phyloP scores from a whole-genome alignment of 2,888 invertebrate genomes.

The Eupithecia subumbrata region DNA sequence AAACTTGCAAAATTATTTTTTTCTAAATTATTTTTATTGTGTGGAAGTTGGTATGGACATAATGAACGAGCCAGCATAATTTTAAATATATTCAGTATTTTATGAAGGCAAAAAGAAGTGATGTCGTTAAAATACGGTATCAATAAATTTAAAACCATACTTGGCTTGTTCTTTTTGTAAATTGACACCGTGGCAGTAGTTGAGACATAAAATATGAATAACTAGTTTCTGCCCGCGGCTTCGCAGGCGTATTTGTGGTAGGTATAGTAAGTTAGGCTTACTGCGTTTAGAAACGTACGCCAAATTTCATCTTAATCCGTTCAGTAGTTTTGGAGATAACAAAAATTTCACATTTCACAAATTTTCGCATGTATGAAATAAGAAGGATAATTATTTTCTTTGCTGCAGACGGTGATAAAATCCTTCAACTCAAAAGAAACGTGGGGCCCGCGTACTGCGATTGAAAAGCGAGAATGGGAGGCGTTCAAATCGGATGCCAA shows the following conservation, averaged over 20 bases:
- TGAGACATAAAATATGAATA: too few relatives aligned
- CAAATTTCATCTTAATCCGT: too few relatives aligned
- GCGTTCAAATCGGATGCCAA: constrained; percentile 79
- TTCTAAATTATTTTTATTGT: background rate
- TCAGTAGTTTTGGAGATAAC: too few relatives aligned
- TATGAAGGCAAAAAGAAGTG: background rate
- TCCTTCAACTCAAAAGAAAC: constrained; percentile 73
- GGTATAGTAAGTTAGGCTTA: too few relatives aligned
- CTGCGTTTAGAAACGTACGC: too few relatives aligned
- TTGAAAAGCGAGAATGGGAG: constrained; percentile 81
- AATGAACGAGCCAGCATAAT: background rate
- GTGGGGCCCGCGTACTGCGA: constrained; percentile 86
- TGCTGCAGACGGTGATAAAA: constrained; percentile 68
- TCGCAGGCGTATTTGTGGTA: too few relatives aligned
- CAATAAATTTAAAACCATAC: background rate
- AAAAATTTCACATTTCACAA: too few relatives aligned
- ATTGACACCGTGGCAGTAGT: too few relatives aligned
- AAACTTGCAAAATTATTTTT: background rate
- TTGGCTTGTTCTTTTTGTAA: too few relatives aligned
- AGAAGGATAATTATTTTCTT: background rate
- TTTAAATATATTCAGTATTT: background rate
- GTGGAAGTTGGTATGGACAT: background rate
- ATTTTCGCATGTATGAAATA: too few relatives aligned
- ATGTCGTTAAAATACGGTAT: background rate
- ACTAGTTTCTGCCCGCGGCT: too few relatives aligned